phyloP scores from a whole-genome alignment of 1,140 invertebrate species.

The Tetramorium simillimum region DNA sequence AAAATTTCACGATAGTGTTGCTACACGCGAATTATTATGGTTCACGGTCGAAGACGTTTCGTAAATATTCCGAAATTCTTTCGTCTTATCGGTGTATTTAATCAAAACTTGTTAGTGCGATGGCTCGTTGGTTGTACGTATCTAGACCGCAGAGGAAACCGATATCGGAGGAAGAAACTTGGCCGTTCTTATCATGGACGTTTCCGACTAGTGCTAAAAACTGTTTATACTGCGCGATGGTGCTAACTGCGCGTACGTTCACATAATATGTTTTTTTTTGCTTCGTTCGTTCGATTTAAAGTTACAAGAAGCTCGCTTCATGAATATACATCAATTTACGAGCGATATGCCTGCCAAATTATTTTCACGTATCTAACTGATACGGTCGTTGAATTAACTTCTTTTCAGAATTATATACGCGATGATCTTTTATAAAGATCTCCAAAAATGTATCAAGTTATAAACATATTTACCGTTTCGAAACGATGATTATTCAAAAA shows the following conservation, averaged over 20 bases:
- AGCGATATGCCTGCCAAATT: not conserved
- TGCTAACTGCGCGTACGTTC: not conserved
- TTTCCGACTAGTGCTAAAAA: conserved; percentile 55
- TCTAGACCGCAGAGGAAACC: conserved; percentile 51
- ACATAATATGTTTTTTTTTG: conserved; percentile 19
- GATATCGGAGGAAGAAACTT: conserved; percentile 58
- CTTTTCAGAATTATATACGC: not conserved
- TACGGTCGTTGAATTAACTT: not conserved
- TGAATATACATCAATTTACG: not conserved
- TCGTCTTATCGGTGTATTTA: conserved; percentile 30
- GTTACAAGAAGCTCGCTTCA: not conserved
- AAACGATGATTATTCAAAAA: not conserved
- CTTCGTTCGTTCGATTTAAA: not conserved
- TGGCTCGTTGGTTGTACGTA: conserved; percentile 17
- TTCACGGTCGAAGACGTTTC: conserved; percentile 1
- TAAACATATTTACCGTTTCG: too few species aligned
- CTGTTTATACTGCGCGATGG: conserved; percentile 26
- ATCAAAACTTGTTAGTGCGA: conserved; percentile 42
- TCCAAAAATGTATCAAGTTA: too few species aligned
- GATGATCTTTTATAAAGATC: not conserved
- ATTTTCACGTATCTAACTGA: not conserved
- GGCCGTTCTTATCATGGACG: conserved; percentile 46
- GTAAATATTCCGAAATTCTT: conserved; percentile 51
- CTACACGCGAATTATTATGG: conserved; percentile 14
- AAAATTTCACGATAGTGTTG: conserved; percentile 32